Evolutionary conservation across 2,888 invertebrate species (phyloP), one percentile per base, ranked within the genome.

Genomic region (Peribatodes rhomboidaria): DNA sequence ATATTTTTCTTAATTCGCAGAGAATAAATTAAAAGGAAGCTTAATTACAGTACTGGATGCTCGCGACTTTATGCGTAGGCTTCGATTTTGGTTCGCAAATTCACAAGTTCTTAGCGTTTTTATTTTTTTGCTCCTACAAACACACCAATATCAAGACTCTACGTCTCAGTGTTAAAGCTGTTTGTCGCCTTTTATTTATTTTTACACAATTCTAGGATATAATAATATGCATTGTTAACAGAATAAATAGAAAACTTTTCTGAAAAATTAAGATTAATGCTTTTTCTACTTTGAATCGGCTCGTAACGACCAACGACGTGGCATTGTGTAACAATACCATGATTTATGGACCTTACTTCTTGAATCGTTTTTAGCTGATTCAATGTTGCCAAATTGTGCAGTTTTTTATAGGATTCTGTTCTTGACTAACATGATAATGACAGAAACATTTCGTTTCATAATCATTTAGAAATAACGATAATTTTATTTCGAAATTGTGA

Each of bases 401-500:
- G 20, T 46, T 46, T 46, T 13, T 0, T 6, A 7, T 14, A 14
- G 6, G 14, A 4, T 14, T 14, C 39, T 35, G 10, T 10, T 35
- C 3, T 27, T 27, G 27, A 27, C 27, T 27, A 4, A 27, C 27
- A 6, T 4, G 27, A 27, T 27, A 27, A 27, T 6, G 6, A 27
- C 27, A 16, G 41, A 16, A 41, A n/a, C 14, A 20, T 42, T 42
- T 20, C 16, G 2, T 18, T 42, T 42, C n/a, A 1, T 20, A 27
- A n/a, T 27, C 16, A 13, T 22, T 46, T 27, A 22, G 4, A 46
- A 11, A 14, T 37, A 27, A 37, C 13, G 1, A 41, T 49, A 41
- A 39, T 49, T 18, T 54, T 47, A 54, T 61, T 61, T 50, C 42
- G 22, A 52, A 62, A 46, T 62, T 62, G 62, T 56, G 56, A 56